Base-by-base conservation (phyloP, 2,113 vertebrate genomes). In the Saimiri boliviensis region DNA sequence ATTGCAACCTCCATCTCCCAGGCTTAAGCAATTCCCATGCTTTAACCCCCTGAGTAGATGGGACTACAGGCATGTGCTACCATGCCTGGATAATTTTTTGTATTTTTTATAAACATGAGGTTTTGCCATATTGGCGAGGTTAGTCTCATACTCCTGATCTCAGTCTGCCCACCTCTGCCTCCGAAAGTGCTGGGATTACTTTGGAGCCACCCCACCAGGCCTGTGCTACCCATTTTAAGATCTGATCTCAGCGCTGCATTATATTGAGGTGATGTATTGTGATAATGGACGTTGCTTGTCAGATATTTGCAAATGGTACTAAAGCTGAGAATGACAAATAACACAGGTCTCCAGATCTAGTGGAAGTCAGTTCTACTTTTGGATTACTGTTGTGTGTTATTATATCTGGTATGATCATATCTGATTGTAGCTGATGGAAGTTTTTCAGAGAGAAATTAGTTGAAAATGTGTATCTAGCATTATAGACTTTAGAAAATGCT, bases 401-500 rank as follows among this genome's bases (percentile, higher is more conserved):
- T 66, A n/a, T 70, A 20, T 68, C 42, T 86, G 25, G 63, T 58
- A 32, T 96, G 71, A 85, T 86, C 40, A 56, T 37, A 63, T 56
- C 58, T 45, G 40, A 42, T 49, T 71, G 17, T 86, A 58, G 77
- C 80, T 93, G 60, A 42, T 71, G 32, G 35, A 91, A 70, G 52
- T 77, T 95, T 96, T 93, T 91, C 37, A 73, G 74, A 93, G 30
- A 54, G 54, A 95, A 92, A 71, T 8, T 95, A 47, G 35, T 71
- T 95, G 80, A 88, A 95, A 97, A 87, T 49, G 40, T 77, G 21
- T 66, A 35, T 71, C 77, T 95, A 81, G 58, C 32, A 52, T 83
- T 82, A 70, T 68, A 94, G 81, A 83, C 42, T 60, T 97, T 9
- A 97, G 70, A 93, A 85, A 56, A 77, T 42, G n/a, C 16, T 94